Conservation (phyloP, 2,797 vertebrate species). For the Oophaga sylvatica region DNA sequence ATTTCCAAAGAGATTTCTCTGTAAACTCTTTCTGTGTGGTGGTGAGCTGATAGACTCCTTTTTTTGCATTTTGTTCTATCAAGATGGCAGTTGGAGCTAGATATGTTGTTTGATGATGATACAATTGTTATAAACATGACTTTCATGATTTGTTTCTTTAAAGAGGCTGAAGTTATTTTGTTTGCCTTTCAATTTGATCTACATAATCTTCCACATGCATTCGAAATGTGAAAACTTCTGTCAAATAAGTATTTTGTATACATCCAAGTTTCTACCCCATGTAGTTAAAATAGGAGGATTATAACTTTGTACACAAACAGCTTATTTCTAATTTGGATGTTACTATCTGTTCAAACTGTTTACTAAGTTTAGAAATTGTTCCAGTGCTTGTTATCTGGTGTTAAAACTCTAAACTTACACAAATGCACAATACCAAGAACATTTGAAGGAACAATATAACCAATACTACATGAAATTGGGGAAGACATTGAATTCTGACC, state of each 20-base stretch:
- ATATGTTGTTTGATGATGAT: background rate
- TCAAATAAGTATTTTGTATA: background rate
- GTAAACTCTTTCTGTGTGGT: too few relatives aligned
- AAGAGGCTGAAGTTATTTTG: background rate
- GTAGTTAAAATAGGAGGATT: background rate
- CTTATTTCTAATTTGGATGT: conserved; percentile 5
- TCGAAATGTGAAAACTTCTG: background rate
- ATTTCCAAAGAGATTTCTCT: too few relatives aligned
- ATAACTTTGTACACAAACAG: background rate
- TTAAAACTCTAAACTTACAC: background rate
- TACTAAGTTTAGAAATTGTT: background rate
- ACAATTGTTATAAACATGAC: background rate
- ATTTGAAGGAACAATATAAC: background rate
- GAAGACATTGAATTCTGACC: background rate
- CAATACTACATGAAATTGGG: background rate
- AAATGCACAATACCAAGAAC: background rate
- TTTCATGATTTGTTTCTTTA: background rate
- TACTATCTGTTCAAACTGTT: background rate
- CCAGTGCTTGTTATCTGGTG: background rate
- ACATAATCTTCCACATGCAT: conserved; percentile 17
- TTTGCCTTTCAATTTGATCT: background rate
- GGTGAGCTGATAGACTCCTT: too few relatives aligned
- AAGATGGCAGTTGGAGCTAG: too few relatives aligned
- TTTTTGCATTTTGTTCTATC: too few relatives aligned
- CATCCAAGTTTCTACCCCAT: background rate